Evolutionary conservation across 2,113 vertebrate species (phyloP).

Genomic region (Saccopteryx bilineata): DNA sequence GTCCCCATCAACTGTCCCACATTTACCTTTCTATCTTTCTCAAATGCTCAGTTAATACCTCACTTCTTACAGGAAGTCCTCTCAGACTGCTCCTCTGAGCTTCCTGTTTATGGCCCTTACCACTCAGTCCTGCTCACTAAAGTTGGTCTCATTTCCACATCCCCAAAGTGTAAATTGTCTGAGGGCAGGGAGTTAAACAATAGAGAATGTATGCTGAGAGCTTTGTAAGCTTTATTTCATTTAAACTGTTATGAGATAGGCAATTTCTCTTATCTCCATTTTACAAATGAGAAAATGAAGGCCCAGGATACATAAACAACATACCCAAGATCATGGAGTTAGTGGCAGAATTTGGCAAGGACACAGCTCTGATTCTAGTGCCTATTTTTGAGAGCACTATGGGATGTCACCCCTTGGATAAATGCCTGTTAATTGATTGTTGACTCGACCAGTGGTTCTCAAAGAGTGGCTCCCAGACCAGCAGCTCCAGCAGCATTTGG

Average conservation of each 20-base stretch:
- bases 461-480: not conserved
- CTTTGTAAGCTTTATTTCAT: conserved; percentile 11
- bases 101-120: not conserved
- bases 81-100: not conserved
- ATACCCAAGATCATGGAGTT: not conserved
- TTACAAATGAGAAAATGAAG: conserved; percentile 44
- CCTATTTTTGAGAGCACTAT: not conserved
- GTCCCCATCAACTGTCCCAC: not conserved
- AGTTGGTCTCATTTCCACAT: not conserved
- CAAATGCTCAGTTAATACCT: not conserved
- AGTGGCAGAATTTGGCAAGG: not conserved
- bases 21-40: not conserved
- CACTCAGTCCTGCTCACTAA: not conserved
- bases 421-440: not conserved
- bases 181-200: not conserved
- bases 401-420: not conserved
- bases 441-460: not conserved
- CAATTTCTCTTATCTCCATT: not conserved
- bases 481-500: not conserved
- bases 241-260: not conserved
- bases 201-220: not conserved
- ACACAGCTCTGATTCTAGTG: not conserved
- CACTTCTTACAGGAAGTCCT: conserved; percentile 54
- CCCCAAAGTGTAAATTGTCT: not conserved
- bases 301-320: not conserved